Base-by-base conservation (phyloP, 2,797 vertebrate species). In the Darevskia nairensis region DNA sequence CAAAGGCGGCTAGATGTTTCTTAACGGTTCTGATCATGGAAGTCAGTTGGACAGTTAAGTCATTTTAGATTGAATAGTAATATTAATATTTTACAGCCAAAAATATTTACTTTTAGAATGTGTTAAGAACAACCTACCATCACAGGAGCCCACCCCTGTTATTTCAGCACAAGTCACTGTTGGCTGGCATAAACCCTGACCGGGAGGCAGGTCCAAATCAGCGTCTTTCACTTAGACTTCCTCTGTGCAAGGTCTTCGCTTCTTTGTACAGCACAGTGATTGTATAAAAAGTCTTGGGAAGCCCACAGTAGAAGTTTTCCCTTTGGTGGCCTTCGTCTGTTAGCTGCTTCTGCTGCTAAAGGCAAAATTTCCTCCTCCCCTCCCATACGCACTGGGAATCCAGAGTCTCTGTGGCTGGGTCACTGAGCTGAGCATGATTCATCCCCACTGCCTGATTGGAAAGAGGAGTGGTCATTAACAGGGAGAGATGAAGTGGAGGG, bases 221-320 rank as follows among this genome's bases (percentile, higher is more conserved):
- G 39, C 46, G 25, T 6, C 23, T 69, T n/a, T 89, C 94, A 80
- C 92, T 95, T 94, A 90, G 85, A 96, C 90, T 95, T 94, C 95
- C 94, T 93, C 90, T 91, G 92, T 93, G 94, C 94, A 85, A 91
- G 87, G 91, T 92, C 94, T 95, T 95, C 95, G 93, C 95, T 95
- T 92, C 94, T 93, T 89, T 29, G 83, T 76, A 96, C 95, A 96
- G 94, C 94, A 91, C 92, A 80, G 80, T 85, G 90, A 95, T 93
- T 96, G 95, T 96, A 92, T 88, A 94, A 95, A 94, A 93, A 92
- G 92, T 91, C 90, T 94, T 92, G 91, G 85, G 29, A 94, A 80
- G 77, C 95, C 94, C 89, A 95, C 95, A 92, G 91, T 93, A 91
- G 93, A 95, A 95, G 95, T 94, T 64, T 75, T 19, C 4, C 66